phyloP scores from a whole-genome alignment of 2,797 vertebrate species.

The Chrosomus eos region DNA sequence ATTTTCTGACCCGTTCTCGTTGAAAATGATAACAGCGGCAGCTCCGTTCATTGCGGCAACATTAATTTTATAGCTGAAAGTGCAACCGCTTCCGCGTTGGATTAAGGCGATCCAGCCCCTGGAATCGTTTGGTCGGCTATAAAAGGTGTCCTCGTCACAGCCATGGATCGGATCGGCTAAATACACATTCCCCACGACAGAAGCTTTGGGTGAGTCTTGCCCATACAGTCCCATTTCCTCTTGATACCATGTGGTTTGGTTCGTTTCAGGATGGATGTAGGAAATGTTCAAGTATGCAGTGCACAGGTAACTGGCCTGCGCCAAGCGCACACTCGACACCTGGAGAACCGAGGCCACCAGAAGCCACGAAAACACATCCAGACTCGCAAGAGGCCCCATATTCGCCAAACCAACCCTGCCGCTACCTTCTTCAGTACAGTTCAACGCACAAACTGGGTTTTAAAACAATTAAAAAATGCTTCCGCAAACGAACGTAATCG shows the following conservation, averaged over 20 bases:
- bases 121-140: constrained; percentile 7
- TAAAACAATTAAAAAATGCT: neutral
- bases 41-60: constrained; percentile 76
- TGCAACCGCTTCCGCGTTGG: constrained; percentile 83
- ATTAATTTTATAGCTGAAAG: constrained; percentile 84
- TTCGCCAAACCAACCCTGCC: neutral
- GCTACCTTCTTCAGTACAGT: neutral
- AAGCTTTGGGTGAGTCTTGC: constrained; percentile 78
- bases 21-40: constrained; percentile 82
- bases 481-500: neutral
- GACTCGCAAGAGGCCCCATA: constrained; percentile 50
- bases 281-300: constrained; percentile 83
- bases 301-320: constrained; percentile 72
- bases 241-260: constrained; percentile 73
- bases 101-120: constrained; percentile 81
- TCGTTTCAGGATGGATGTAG: constrained; percentile 65
- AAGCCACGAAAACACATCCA: constrained; percentile 52
- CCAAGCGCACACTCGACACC: constrained; percentile 55
- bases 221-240: constrained; percentile 83
- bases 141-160: constrained; percentile 54
- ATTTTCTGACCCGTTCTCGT: constrained; percentile 78
- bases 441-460: neutral
- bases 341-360: constrained; percentile 52
- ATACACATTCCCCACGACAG: constrained; percentile 73
- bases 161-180: constrained; percentile 70